These are phyloP conservation scores for Abramis brama DNA, from an alignment of 2,113 vertebrate genomes.

Conservation along the genomic window DNA sequence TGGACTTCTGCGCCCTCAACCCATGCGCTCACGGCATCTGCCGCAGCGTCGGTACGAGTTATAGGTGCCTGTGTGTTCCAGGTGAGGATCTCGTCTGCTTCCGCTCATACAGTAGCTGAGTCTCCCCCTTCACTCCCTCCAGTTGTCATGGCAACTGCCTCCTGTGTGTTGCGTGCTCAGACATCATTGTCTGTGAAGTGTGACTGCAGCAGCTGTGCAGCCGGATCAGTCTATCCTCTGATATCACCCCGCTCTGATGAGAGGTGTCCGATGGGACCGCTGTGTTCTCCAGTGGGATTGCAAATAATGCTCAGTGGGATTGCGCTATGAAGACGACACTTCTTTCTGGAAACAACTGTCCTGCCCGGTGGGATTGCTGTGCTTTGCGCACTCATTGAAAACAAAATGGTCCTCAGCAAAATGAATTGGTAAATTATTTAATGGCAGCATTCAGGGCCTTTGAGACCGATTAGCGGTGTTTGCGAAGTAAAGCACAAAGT, in stretches of 20 bases:
- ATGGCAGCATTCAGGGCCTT: not conserved
- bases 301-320: constrained; percentile 52
- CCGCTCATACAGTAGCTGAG: not conserved
- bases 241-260: constrained; percentile 22
- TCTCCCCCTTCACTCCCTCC: constrained; percentile 39
- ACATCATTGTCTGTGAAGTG: constrained; percentile 45
- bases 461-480: not conserved
- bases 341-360: not conserved
- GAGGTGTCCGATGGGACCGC: constrained; percentile 57
- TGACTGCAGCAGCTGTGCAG: constrained; percentile 50
- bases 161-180: constrained; percentile 36
- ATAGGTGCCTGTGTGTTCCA: constrained; percentile 94
- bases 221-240: constrained; percentile 52
- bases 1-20: constrained; percentile 95
- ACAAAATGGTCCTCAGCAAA: not conserved
- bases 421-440: not conserved
- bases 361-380: not conserved
- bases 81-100: constrained; percentile 73
- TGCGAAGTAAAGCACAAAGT: not conserved
- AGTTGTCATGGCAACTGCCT: constrained; percentile 69
- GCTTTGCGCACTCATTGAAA: not conserved
- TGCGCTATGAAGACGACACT: not conserved
- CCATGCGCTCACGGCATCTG: constrained; percentile 95
- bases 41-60: constrained; percentile 93
- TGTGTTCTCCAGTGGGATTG: constrained; percentile 45